Base-by-base conservation (phyloP, 2,797 vertebrate species). In the Hypotaenidia philippensis region DNA sequence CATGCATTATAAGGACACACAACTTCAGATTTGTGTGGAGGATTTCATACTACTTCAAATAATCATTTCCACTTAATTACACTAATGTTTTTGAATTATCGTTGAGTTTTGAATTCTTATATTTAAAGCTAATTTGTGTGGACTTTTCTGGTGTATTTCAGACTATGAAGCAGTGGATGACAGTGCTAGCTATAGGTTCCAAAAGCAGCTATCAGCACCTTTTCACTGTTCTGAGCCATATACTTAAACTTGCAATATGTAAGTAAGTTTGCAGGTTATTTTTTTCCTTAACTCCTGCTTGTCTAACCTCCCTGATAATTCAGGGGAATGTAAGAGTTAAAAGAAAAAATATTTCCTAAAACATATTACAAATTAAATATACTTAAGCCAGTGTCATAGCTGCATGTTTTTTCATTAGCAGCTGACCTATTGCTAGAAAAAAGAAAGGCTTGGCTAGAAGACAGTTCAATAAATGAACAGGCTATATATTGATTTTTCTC, bases 391-490 rank as follows among this genome's bases (percentile, higher is more conserved):
- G 76, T 87, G 52, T 85, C 94, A 32, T 50, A 79, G 61, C 55
- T 36, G 70, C 61, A 26, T 14, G 2, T 5, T 57, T 91, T 90
- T 93, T 92, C 13, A 4, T 95, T 87, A 93, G 77, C 89, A 94
- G 41, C 66, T 94, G 80, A 90, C 91, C 82, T 75, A 5, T 57
- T 93, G 66, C 72, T 93, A 52, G 53, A 47, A 83, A 83, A 83
- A 90, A 27, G 80, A 55, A 90, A 92, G 68, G 84, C 84, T 91
- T 89, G 88, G 61, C 95, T 94, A 64, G 93, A 94, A 96, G 96
- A 96, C 94, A 96, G 95, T 94, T 97, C 96, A 90, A 88, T 97
- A 97, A 96, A 91, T 97, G 94, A 97, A 97, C 94, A 94, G 96
- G 84, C 90, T 95, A 96, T 91, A 49, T 95, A 97, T 97, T 97